Evolutionary conservation across 1,140 invertebrate species (phyloP).

Genomic region (Hestina assimilis): DNA sequence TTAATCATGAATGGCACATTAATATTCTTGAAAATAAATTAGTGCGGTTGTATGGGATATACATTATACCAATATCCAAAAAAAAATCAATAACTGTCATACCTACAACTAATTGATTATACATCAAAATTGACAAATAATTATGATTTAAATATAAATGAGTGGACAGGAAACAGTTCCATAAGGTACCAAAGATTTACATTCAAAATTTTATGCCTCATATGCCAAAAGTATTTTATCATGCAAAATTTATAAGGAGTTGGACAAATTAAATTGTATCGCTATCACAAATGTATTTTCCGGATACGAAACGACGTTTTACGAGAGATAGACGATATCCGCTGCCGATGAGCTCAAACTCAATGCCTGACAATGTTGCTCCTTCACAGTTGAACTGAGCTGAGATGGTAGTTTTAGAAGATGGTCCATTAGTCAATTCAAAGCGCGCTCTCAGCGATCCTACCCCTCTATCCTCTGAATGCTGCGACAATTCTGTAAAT

Average conservation of each 20-base stretch:
- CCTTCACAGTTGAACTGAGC: slow-evolving; percentile 97
- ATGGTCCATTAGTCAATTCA: slow-evolving; percentile 89
- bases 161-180: slow-evolving; percentile 76
- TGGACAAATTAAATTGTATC: slow-evolving; percentile 79
- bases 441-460: slow-evolving; percentile 94
- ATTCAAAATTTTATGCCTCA: slow-evolving; percentile 46
- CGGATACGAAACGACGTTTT: slow-evolving; percentile 96
- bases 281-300: slow-evolving; percentile 94
- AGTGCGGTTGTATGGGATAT: slow-evolving; percentile 36
- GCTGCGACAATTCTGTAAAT: slow-evolving; percentile 93
- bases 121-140: slow-evolving; percentile 58
- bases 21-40: slow-evolving; percentile 42
- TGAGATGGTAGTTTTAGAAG: slow-evolving; percentile 89
- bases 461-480: slow-evolving; percentile 91
- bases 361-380: slow-evolving; percentile 94
- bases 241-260: slow-evolving; percentile 51
- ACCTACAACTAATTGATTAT: slow-evolving; percentile 48
- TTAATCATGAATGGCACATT: slow-evolving; percentile 45
- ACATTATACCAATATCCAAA: slow-evolving; percentile 38
- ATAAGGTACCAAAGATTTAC: slow-evolving; percentile 61
- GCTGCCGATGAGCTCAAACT: slow-evolving; percentile 92
- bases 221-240: slow-evolving; percentile 46
- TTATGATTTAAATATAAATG: slow-evolving; percentile 39
- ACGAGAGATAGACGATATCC: slow-evolving; percentile 96
- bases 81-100: slow-evolving; percentile 38